Evolutionary conservation across 1,140 invertebrate species (phyloP).

Genomic region (Pentalonia nigronervosa): DNA sequence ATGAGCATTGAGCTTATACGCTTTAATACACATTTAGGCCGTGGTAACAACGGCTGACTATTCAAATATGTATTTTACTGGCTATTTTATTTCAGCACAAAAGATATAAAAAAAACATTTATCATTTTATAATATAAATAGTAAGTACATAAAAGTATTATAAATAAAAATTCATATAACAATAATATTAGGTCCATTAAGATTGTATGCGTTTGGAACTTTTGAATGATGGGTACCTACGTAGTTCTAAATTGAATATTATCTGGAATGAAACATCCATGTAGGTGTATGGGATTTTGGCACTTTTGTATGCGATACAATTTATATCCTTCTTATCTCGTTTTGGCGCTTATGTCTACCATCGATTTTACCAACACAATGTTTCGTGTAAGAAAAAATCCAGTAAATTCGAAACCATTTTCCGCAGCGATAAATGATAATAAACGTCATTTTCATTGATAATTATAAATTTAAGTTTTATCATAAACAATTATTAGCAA

Average conservation of each 20-base stretch:
- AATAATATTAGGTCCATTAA: background rate
- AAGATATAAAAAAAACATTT: background rate
- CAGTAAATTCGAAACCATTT: background rate
- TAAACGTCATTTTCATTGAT: background rate
- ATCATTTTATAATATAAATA: background rate
- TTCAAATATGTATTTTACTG: background rate
- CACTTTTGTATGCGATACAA: background rate
- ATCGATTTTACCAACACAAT: background rate
- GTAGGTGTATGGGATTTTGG: background rate
- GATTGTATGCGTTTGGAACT: background rate
- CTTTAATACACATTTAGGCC: background rate
- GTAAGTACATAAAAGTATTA: background rate
- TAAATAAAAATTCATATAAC: background rate
- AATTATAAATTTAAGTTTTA: background rate
- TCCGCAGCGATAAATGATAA: background rate
- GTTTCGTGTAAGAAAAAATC: background rate
- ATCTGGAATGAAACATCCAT: background rate
- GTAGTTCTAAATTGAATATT: background rate
- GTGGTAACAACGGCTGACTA: background rate
- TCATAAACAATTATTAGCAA: background rate
- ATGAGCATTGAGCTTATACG: background rate
- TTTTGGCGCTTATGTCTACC: slow-evolving; percentile 1
- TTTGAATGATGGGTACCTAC: background rate
- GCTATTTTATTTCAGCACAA: background rate
- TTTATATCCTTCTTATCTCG: background rate